Percentiles rank a stretch among this genome's conserved stretches.
phyloP scores from a whole-genome alignment of 1,140 invertebrate genomes.

The Aphidius gifuensis region DNA sequence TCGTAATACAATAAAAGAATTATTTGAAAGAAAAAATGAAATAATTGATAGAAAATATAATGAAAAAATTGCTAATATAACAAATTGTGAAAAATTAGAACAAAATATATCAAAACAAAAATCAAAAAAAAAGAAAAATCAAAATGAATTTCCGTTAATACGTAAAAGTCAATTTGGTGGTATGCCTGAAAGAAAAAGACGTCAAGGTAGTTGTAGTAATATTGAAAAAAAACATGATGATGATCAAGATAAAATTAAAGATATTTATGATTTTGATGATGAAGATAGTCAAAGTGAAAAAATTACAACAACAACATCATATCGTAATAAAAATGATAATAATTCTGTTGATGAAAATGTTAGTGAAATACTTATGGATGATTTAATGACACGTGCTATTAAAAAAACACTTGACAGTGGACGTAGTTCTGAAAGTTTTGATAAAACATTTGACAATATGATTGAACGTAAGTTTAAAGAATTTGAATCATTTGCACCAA shows the following conservation, averaged over 20 bases:
- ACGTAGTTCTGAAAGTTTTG: conserved; percentile 25
- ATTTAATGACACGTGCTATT: conserved; percentile 34
- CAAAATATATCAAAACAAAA: conserved; percentile 26
- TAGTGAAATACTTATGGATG: conserved; percentile 23
- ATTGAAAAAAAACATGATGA: conserved; percentile 31
- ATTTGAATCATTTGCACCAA: conserved; percentile 44
- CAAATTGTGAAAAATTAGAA: conserved; percentile 17
- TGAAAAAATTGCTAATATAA: conserved; percentile 29
- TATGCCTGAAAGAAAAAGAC: conserved; percentile 44
- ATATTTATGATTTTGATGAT: conserved; percentile 52
- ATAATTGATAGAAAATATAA: conserved; percentile 42
- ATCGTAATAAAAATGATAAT: too few species aligned
- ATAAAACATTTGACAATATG: conserved; percentile 34
- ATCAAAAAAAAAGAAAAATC: conserved; percentile 40
- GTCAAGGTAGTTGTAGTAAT: conserved; percentile 23
- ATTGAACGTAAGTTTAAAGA: conserved; percentile 43
- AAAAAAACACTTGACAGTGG: conserved; percentile 35
- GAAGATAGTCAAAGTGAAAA: conserved; percentile 45
- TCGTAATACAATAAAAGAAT: conserved; percentile 49
- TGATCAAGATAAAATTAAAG: conserved; percentile 33
- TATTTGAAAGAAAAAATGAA: conserved; percentile 52
- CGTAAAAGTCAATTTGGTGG: conserved; percentile 39
- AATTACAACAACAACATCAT: conserved; percentile 21
- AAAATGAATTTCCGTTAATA: conserved; percentile 45
- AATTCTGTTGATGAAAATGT: too few species aligned